Conservation (phyloP, 1,140 invertebrate genomes). For the Epicauta chinensis region DNA sequence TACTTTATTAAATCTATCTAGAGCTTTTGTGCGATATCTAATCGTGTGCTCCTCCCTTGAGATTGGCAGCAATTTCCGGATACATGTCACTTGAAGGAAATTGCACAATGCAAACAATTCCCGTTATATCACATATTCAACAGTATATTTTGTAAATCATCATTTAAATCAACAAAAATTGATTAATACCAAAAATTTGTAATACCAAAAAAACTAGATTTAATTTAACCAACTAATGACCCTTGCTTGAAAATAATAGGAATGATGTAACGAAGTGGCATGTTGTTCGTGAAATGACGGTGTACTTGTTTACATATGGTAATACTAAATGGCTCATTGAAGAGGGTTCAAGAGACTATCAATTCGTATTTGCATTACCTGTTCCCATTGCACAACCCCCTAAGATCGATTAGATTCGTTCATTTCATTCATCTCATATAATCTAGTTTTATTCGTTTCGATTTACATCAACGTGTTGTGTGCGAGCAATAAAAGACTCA, state of each 20-base stretch:
- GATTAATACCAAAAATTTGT: too few relatives aligned
- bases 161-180: neutral
- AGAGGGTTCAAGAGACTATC: slow-evolving; percentile 1
- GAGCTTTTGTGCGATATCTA: slow-evolving; percentile 33
- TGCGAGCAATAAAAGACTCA: neutral
- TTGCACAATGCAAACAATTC: slow-evolving; percentile 34
- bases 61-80: slow-evolving; percentile 39
- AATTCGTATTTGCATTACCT: slow-evolving; percentile 10
- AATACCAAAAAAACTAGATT: too few relatives aligned
- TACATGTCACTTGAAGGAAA: slow-evolving; percentile 36
- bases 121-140: slow-evolving; percentile 30
- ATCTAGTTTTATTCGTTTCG: slow-evolving; percentile 6
- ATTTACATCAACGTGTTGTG: slow-evolving; percentile 3
- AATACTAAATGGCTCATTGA: slow-evolving; percentile 3
- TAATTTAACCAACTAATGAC: too few relatives aligned
- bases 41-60: slow-evolving; percentile 29
- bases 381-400: neutral
- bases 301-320: neutral
- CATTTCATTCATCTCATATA: slow-evolving; percentile 3
- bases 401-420: slow-evolving; percentile 11
- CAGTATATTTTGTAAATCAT: slow-evolving; percentile 15
- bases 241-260: too few relatives aligned
- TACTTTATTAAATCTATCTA: slow-evolving; percentile 35
- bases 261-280: too few relatives aligned
- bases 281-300: neutral